Conservation (phyloP, 2,888 invertebrate species). For the Sepiola atlantica region DNA sequence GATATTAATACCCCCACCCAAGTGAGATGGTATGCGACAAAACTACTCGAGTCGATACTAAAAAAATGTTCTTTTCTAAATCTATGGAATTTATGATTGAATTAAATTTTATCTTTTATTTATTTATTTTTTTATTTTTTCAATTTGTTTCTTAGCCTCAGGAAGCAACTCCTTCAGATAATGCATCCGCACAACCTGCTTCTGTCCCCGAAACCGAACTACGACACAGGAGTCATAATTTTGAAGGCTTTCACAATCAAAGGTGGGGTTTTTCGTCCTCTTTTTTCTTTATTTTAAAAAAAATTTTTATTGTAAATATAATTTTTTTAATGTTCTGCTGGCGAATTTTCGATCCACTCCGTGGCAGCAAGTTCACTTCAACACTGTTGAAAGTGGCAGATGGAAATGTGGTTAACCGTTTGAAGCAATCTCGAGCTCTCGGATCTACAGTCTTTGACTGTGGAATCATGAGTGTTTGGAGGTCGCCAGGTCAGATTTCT, state of each 20-base stretch:
- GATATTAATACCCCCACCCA: too few species aligned
- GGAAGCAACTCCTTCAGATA: background rate
- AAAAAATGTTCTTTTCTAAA: background rate
- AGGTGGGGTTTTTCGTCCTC: background rate
- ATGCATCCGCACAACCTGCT: background rate
- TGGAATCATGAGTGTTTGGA: too few species aligned
- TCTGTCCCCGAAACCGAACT: slow-evolving; percentile 35
- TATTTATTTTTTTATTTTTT: background rate
- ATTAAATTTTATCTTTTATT: background rate
- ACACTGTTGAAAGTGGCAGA: too few species aligned
- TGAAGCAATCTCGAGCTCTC: too few species aligned
- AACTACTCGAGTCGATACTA: background rate
- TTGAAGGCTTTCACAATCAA: slow-evolving; percentile 42
- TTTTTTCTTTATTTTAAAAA: too few species aligned
- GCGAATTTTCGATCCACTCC: too few species aligned
- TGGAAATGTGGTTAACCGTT: too few species aligned
- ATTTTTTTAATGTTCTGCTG: too few species aligned
- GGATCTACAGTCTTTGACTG: too few species aligned
- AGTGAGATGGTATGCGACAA: background rate
- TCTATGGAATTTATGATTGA: background rate
- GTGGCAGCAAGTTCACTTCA: too few species aligned
- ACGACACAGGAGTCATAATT: slow-evolving; percentile 44
- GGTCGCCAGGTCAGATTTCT: too few species aligned
- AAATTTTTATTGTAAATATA: too few species aligned
- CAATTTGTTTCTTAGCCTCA: background rate